Conservation (phyloP, 2,888 invertebrate species). For the Sarcophaga rosellei region DNA sequence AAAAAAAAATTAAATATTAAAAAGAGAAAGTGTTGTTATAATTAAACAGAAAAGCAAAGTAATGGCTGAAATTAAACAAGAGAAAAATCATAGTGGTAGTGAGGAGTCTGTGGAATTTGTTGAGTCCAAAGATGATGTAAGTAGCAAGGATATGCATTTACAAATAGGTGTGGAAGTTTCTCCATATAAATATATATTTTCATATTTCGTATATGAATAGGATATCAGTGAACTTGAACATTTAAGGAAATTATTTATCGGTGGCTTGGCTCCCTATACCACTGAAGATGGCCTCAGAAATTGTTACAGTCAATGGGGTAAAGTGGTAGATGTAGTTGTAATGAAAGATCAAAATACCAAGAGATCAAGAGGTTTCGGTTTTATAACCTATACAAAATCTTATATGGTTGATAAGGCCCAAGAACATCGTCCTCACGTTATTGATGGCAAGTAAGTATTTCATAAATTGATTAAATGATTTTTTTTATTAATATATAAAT, state of each 20-base stretch:
- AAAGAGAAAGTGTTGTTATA: background rate
- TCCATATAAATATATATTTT: background rate
- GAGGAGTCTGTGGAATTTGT: conserved; percentile 37
- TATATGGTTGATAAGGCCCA: conserved; percentile 98
- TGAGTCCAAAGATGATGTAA: conserved; percentile 72
- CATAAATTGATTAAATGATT: background rate
- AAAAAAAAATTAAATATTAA: background rate
- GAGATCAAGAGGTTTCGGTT: conserved; percentile 98
- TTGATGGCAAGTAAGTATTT: conserved; percentile 89
- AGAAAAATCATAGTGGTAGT: conserved; percentile 20
- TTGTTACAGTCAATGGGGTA: conserved; percentile 98
- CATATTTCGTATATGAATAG: conserved; percentile 69
- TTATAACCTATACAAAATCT: conserved; percentile 96
- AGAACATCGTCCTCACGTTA: conserved; percentile 92
- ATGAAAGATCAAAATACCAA: conserved; percentile 98
- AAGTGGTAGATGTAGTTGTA: conserved; percentile 97
- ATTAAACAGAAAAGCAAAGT: background rate
- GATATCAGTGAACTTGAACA: conserved; percentile 84
- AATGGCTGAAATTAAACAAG: conserved; percentile 5
- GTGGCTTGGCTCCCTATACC: conserved; percentile 96
- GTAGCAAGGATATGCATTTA: conserved; percentile 34
- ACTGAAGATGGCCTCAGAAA: conserved; percentile 93
- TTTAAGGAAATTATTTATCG: conserved; percentile 95
- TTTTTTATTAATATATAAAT: background rate
- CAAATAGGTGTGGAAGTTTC: background rate